Evolutionary conservation across 2,797 vertebrate species (phyloP), one percentile per base, ranked within the genome.

Genomic region (Propithecus deckenii): DNA sequence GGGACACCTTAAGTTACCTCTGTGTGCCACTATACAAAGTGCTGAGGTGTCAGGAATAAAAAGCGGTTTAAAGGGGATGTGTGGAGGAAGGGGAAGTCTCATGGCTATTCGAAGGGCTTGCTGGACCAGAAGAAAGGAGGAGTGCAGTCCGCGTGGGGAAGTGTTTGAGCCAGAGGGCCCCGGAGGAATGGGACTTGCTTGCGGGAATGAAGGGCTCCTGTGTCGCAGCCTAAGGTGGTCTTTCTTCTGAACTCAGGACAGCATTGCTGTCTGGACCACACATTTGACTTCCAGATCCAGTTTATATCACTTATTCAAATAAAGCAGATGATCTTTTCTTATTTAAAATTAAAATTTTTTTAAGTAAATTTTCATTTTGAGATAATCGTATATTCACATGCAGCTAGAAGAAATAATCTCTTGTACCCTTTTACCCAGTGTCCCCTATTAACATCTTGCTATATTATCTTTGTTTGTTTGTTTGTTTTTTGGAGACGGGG

Each of bases 271-370:
- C 20, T 76, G 75, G 30, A 72, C 13, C 10, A 28, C 12, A 48
- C 41, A 13, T 91, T 92, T 79, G 75, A 69, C 65, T 79, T 90
- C 38, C 63, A 95, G 50, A 67, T 78, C 46, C 48, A 69, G 72
- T 74, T 92, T 80, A 61, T 84, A 13, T 79, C 88, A 72, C n/a
- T 79, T 72, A 78, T 30, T 92, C 55, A 89, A 87, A 69, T 87
- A 85, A 96, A 95, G 48, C 65, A 20, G 50, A 43, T 91, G 48
- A 38, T 74, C 4, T 20, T 93, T 87, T 57, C 32, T 20, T 59
- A 74, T 74, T 46, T 28, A 46, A 72, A 41, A 30, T 41, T 4
- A 57, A 57, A 25, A 57, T 11, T 57, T 57, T 52, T 57, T 57
- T 4, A 57, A 57, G 25, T 57, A 88, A 30, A 28, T 38, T 76